phyloP scores from a whole-genome alignment of 2,888 invertebrate genomes.

The Corbicula japonica region DNA sequence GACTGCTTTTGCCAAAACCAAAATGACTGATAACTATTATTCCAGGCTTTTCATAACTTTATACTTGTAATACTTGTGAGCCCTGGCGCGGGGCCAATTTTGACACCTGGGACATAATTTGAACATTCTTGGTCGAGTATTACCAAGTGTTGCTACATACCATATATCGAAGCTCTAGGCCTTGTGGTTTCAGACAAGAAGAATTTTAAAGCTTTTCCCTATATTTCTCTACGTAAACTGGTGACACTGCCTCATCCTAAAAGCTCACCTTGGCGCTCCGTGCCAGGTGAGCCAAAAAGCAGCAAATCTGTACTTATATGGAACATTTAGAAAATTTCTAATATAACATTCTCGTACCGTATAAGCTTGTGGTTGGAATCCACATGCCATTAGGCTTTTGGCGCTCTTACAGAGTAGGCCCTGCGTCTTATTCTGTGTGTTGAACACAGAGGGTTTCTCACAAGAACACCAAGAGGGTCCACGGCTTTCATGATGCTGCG shows the following conservation, averaged over 20 bases:
- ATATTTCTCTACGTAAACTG: no score
- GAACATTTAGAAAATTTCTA: neutral
- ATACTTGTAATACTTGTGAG: neutral
- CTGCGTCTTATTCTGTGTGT: conserved; percentile 4
- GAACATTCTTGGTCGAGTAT: no score
- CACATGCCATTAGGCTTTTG: conserved; percentile 17
- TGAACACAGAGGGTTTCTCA: neutral
- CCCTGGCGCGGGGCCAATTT: no score
- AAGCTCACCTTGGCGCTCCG: neutral
- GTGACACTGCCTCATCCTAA: no score
- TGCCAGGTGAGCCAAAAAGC: conserved; percentile 2
- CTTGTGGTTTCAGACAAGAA: no score
- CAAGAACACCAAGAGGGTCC: conserved; percentile 1
- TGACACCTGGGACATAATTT: no score
- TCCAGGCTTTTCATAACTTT: conserved; percentile 2
- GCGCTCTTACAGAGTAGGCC: neutral
- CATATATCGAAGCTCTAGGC: no score
- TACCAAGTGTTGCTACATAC: no score
- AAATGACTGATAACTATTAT: conserved; percentile 1
- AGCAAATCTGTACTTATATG: conserved; percentile 1
- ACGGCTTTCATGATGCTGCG: neutral
- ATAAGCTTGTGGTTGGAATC: conserved; percentile 13
- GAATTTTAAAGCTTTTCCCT: no score
- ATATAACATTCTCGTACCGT: neutral
- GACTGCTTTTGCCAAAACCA: conserved; percentile 1